A percentile compares a stretch with the other conserved stretches of the same genome.
phyloP scores from a whole-genome alignment of 2,888 invertebrate genomes.

The Meteorus cinctellus region DNA sequence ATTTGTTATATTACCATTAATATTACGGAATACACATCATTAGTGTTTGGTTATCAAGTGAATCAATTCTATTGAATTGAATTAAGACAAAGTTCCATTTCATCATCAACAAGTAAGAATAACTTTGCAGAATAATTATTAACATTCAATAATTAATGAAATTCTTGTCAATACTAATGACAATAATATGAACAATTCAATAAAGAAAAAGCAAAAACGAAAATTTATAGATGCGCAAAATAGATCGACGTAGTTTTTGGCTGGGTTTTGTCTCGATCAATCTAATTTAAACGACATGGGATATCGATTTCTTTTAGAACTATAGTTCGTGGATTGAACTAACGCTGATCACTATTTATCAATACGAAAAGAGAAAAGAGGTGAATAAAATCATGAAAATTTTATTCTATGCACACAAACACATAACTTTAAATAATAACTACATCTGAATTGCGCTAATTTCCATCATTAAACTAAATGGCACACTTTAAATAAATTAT shows the following conservation, averaged over 20 bases:
- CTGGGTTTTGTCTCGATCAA: slow-evolving; percentile 12
- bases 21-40: no score
- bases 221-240: neutral
- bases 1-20: neutral
- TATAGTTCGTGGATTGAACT: slow-evolving; percentile 11
- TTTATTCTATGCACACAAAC: no score
- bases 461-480: slow-evolving; percentile 37
- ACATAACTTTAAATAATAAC: no score
- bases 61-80: no score
- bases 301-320: slow-evolving; percentile 49
- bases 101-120: no score
- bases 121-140: no score
- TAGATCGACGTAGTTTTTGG: neutral
- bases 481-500: slow-evolving; percentile 13
- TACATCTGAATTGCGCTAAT: neutral
- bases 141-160: no score
- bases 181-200: neutral
- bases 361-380: neutral
- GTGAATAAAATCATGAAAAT: neutral
- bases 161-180: no score
- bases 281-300: slow-evolving; percentile 44
- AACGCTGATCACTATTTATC: slow-evolving; percentile 16
- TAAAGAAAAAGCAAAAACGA: neutral
- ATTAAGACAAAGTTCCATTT: no score
- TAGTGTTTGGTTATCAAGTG: no score